Conservation (phyloP, 2,797 vertebrate species). For the Lacerta viridis region DNA sequence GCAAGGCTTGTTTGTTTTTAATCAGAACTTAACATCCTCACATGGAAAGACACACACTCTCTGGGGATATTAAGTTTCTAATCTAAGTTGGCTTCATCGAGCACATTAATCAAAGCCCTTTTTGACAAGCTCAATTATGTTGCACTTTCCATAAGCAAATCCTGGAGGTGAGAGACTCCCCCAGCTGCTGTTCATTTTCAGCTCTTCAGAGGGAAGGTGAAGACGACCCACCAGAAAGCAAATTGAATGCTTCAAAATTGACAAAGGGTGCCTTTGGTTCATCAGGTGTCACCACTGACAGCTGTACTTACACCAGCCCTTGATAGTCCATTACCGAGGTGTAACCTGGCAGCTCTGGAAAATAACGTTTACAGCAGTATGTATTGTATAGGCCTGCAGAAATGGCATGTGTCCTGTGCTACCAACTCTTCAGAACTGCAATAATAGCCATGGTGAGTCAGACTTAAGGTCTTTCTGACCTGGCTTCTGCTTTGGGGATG, state of each 20-base stretch:
- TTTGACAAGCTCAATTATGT: conserved; percentile 19
- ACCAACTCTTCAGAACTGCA: not conserved
- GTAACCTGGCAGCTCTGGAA: not conserved
- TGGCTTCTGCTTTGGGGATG: not conserved
- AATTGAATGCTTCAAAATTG: not conserved
- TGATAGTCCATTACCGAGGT: no score
- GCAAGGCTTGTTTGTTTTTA: not conserved
- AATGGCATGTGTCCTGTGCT: no score
- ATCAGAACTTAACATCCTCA: not conserved
- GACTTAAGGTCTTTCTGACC: no score
- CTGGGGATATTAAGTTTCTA: not conserved
- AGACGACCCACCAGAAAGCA: not conserved
- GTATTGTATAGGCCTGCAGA: no score
- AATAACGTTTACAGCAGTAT: not conserved
- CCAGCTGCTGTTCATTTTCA: conserved; percentile 6
- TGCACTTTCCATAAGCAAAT: not conserved
- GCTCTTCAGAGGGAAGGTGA: not conserved
- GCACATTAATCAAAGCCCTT: conserved; percentile 31
- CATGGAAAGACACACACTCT: not conserved
- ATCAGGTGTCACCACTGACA: not conserved
- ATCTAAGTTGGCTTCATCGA: conserved; percentile 13
- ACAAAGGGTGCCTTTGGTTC: not conserved
- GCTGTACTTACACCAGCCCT: not conserved
- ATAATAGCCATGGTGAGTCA: not conserved
- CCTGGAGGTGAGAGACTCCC: not conserved